Evolutionary conservation across 1,140 invertebrate species (phyloP).

Genomic region (Phocides pigmalion): DNA sequence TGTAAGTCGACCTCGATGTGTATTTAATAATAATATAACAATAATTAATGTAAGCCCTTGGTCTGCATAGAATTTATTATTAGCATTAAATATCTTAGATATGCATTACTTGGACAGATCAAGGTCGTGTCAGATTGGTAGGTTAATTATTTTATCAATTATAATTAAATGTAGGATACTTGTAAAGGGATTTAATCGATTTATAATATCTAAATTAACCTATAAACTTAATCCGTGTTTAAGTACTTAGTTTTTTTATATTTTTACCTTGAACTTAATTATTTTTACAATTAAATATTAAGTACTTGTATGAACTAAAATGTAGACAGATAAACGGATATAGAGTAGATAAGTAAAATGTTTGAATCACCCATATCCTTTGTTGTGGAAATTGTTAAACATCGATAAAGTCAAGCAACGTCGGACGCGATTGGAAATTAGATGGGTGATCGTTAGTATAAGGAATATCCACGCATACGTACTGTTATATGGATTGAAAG

Average conservation of each 20-base stretch:
- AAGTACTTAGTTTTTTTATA: background rate
- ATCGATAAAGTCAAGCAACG: too few relatives aligned
- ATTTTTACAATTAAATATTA: background rate
- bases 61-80: constrained; percentile 1
- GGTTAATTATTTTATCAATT: constrained; percentile 17
- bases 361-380: too few relatives aligned
- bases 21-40: background rate
- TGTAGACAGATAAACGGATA: background rate
- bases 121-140: constrained; percentile 7
- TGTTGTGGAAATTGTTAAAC: too few relatives aligned
- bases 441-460: too few relatives aligned
- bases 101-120: background rate
- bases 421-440: too few relatives aligned
- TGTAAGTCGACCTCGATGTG: too few relatives aligned
- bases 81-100: background rate
- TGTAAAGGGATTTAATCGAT: constrained; percentile 2
- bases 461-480: too few relatives aligned
- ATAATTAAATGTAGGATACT: constrained; percentile 10
- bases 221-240: constrained; percentile 1
- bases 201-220: constrained; percentile 2
- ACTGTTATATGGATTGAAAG: too few relatives aligned
- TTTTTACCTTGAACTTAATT: constrained; percentile 1
- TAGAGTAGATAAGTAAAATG: background rate
- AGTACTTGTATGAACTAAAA: background rate
- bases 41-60: background rate